Evolutionary conservation across 2,113 vertebrate species (phyloP), one percentile per base, ranked within the genome.

Genomic region (Syngnathus scovelli): DNA sequence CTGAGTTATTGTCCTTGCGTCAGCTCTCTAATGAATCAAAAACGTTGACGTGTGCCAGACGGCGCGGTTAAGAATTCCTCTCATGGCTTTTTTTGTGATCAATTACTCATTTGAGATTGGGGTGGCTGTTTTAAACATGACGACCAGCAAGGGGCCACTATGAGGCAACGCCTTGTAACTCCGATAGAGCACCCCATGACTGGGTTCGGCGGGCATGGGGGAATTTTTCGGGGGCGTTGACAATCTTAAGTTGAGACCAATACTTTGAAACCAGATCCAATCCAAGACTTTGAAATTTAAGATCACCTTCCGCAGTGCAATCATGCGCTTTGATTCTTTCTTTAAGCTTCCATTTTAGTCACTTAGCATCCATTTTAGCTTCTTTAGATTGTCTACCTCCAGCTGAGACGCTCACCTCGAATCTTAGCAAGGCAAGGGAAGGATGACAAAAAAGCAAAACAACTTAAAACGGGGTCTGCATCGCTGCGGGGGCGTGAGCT

Each of bases 121-220:
- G 66, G 56, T 61, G 51, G 69, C 70, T 82, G 73, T 79, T 85
- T 89, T 81, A 89, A 85, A 84, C 77, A 83, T 80, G 81, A 86
- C 70, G 33, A 59, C n/a, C 33, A 71, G 74, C 38, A 59, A 70
- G 68, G 64, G 61, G 74, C 72, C 71, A 44, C 44, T 68, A 83
- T 89, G 86, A 89, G 80, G 86, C 84, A 87, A 89, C 18, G 37
- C 6, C 15, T 38, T 64, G 87, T 60, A 87, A 89, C 48, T 10
- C 21, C 68, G 66, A 59, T 60, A 33, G 19, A 52, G 7, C 19
- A 21, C 19, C 13, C 19, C 44, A 71, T 52, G 58, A 70, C 65
- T 33, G 27, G 27, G 27, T 33, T 33, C 3, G 27, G 27, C 27
- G 49, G 18, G 49, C 38, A 56, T 36, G 70, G 27, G 71, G 68